Evolutionary conservation across 2,888 invertebrate genomes (phyloP).

Genomic region (Amblyjoppa fuscipennis): DNA sequence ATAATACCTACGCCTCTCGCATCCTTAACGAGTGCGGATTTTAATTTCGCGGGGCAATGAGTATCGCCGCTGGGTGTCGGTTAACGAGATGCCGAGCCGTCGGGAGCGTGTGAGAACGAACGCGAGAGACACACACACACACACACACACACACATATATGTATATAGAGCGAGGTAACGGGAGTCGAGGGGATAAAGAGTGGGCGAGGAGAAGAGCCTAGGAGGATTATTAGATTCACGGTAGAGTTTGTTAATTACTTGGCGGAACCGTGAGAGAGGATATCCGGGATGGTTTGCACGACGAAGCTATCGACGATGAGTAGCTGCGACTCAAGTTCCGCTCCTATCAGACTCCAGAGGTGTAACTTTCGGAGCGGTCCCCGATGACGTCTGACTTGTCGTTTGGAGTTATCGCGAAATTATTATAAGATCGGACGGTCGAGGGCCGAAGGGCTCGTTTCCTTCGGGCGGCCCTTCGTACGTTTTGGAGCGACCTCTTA

Average conservation of each 20-base stretch:
- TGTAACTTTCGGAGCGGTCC: neutral
- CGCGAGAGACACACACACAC: neutral
- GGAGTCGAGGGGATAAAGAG: conserved; percentile 13
- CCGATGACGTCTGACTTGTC: conserved; percentile 26
- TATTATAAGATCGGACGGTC: conserved; percentile 12
- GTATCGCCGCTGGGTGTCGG: conserved; percentile 56
- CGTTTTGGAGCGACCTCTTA: neutral
- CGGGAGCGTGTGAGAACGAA: neutral
- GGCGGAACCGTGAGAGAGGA: neutral
- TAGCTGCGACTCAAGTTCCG: conserved; percentile 19
- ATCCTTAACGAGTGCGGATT: conserved; percentile 47
- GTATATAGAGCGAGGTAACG: neutral
- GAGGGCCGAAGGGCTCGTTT: neutral
- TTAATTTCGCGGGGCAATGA: conserved; percentile 57
- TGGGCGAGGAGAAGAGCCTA: neutral
- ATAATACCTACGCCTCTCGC: conserved; percentile 11
- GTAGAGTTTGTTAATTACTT: conserved; percentile 59
- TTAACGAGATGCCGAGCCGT: conserved; percentile 51
- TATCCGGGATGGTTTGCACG: neutral
- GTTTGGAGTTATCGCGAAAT: conserved; percentile 48
- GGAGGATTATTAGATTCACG: conserved; percentile 59
- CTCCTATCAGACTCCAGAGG: neutral
- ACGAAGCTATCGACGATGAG: conserved; percentile 3
- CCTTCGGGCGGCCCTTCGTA: neutral
- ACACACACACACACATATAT: no score